Conservation (phyloP, 2,888 invertebrate genomes). For the Balanococcus diminutus region DNA sequence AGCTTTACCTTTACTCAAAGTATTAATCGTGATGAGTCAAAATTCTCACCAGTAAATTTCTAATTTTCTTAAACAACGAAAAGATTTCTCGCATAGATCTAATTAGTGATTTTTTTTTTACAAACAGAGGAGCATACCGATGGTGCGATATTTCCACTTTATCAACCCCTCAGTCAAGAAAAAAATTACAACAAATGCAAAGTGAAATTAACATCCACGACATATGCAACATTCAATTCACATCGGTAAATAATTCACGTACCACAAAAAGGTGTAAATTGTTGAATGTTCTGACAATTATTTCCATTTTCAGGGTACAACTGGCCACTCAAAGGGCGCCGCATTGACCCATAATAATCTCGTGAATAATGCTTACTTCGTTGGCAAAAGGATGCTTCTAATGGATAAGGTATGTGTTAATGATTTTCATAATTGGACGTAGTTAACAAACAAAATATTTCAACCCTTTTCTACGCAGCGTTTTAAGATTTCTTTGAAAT, state of each 20-base stretch:
- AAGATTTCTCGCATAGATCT: background rate
- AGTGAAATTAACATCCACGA: slow-evolving; percentile 68
- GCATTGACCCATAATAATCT: slow-evolving; percentile 73
- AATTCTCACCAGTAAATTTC: slow-evolving; percentile 14
- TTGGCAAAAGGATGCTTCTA: slow-evolving; percentile 64
- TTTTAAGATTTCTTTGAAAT: too few relatives aligned
- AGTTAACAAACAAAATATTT: too few relatives aligned
- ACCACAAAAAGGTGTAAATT: background rate
- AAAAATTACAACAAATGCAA: slow-evolving; percentile 49
- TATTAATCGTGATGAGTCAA: background rate
- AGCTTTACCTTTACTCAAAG: slow-evolving; percentile 64
- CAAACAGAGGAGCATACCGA: slow-evolving; percentile 56
- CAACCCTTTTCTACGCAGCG: too few relatives aligned
- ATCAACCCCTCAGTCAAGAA: slow-evolving; percentile 46
- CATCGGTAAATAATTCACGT: slow-evolving; percentile 66
- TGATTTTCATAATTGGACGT: background rate
- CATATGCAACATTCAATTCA: slow-evolving; percentile 79
- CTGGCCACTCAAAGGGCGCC: slow-evolving; percentile 80
- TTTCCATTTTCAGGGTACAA: slow-evolving; percentile 69
- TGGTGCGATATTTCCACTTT: slow-evolving; percentile 55
- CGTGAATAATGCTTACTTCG: slow-evolving; percentile 75
- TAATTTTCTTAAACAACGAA: background rate
- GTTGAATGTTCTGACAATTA: background rate
- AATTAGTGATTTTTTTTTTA: background rate
- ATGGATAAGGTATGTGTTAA: slow-evolving; percentile 55